A percentile compares a stretch with the other conserved stretches of the same genome.
phyloP scores from a whole-genome alignment of 2,888 invertebrate species.

The Actias luna region DNA sequence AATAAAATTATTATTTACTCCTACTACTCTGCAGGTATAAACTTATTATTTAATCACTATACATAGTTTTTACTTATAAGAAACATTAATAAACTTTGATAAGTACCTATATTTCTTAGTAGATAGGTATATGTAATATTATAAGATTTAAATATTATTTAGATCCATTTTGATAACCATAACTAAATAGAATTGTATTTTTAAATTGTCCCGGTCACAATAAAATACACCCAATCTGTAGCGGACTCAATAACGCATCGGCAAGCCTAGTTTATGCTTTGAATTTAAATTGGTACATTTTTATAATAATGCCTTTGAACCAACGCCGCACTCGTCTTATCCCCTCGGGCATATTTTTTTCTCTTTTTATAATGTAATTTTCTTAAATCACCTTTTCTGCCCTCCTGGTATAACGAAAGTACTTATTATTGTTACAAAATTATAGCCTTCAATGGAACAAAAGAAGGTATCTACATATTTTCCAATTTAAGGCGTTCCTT shows the following conservation, averaged over 20 bases:
- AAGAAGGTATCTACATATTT: constrained; percentile 20
- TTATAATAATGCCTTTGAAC: constrained; percentile 69
- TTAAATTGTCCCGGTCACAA: constrained; percentile 16
- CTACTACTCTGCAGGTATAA: background rate
- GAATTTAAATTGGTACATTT: constrained; percentile 75
- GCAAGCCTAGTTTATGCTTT: constrained; percentile 58
- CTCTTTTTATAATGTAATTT: constrained; percentile 78
- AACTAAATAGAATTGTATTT: constrained; percentile 16
- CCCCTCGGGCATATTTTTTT: constrained; percentile 56
- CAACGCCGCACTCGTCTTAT: constrained; percentile 52
- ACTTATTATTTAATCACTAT: background rate
- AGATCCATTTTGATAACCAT: constrained; percentile 8
- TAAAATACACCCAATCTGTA: constrained; percentile 21
- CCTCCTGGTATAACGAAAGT: constrained; percentile 49
- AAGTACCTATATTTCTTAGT: background rate
- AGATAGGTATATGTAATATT: background rate
- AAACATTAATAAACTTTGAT: background rate
- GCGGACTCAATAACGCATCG: constrained; percentile 40
- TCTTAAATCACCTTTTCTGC: constrained; percentile 69
- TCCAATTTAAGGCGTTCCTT: constrained; percentile 16
- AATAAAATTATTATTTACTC: background rate
- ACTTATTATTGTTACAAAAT: constrained; percentile 34
- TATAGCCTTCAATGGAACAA: constrained; percentile 29
- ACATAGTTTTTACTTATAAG: background rate
- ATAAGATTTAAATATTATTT: constrained; percentile 1